Evolutionary conservation across 64 coral and sea anemone species (phyloP).

Genomic region (Pocillopora verrucosa): DNA sequence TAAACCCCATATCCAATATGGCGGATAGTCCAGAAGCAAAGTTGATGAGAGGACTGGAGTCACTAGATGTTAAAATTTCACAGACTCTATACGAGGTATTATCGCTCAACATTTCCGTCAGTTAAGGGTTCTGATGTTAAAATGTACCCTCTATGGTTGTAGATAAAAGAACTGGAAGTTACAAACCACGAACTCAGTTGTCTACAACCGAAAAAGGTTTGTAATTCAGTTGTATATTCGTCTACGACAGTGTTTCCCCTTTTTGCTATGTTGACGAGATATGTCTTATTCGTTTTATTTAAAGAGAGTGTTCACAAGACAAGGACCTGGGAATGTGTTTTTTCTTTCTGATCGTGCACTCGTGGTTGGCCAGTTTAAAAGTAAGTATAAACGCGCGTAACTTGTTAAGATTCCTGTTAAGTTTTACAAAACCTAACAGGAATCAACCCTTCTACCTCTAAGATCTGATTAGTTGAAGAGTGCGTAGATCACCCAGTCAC

Average conservation of each 20-base stretch:
- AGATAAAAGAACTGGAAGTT: constrained; percentile 14
- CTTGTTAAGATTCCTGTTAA: too few relatives aligned
- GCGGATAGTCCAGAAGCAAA: not conserved
- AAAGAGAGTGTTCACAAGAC: constrained; percentile 19
- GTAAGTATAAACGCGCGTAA: not conserved
- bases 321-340: constrained; percentile 16
- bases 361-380: constrained; percentile 12
- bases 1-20: not conserved
- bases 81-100: constrained; percentile 4
- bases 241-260: not conserved
- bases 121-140: not conserved
- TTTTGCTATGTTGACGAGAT: not conserved
- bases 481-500: too few relatives aligned
- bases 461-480: too few relatives aligned
- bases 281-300: not conserved
- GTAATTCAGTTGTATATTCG: not conserved
- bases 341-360: constrained; percentile 29
- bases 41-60: not conserved
- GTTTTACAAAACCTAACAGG: too few relatives aligned
- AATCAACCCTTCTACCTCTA: too few relatives aligned
- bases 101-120: not conserved
- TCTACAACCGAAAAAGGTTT: constrained; percentile 11
- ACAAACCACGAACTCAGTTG: constrained; percentile 11
- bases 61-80: not conserved
- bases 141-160: not conserved